Percentiles rank a stretch among this genome's conserved stretches.
phyloP scores from a whole-genome alignment of 2,797 vertebrate species.

The Pangasius krempfi region DNA sequence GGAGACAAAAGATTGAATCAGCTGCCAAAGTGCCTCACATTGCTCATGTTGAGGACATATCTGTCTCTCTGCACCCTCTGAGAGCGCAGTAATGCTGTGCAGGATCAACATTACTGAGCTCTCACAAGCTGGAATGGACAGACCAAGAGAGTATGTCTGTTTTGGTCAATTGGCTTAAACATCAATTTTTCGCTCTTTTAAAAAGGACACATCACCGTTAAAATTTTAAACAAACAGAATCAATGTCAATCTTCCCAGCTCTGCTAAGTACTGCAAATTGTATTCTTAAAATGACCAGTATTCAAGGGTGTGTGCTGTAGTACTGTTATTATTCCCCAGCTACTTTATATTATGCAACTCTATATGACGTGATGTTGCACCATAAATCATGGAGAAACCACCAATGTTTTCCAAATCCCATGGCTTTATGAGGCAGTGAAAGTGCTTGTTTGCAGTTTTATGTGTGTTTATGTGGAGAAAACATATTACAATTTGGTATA shows the following conservation, averaged over 20 bases:
- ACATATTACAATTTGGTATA: background rate
- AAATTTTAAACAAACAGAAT: conserved; percentile 6
- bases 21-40: background rate
- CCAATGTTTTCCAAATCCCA: background rate
- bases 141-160: background rate
- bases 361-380: background rate
- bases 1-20: background rate
- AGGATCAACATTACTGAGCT: background rate
- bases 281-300: background rate
- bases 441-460: background rate
- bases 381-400: conserved; percentile 16
- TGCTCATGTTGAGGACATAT: background rate
- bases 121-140: background rate
- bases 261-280: background rate
- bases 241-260: background rate
- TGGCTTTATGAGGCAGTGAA: background rate
- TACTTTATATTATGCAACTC: conserved; percentile 11
- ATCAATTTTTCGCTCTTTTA: background rate
- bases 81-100: background rate
- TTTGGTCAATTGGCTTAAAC: conserved; percentile 5
- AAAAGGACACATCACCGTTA: background rate
- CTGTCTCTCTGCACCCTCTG: background rate
- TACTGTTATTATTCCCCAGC: background rate
- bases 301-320: conserved; percentile 3
- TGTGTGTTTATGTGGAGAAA: background rate